phyloP scores from a whole-genome alignment of 2,888 invertebrate genomes.

The Strigamia transsilvanica region DNA sequence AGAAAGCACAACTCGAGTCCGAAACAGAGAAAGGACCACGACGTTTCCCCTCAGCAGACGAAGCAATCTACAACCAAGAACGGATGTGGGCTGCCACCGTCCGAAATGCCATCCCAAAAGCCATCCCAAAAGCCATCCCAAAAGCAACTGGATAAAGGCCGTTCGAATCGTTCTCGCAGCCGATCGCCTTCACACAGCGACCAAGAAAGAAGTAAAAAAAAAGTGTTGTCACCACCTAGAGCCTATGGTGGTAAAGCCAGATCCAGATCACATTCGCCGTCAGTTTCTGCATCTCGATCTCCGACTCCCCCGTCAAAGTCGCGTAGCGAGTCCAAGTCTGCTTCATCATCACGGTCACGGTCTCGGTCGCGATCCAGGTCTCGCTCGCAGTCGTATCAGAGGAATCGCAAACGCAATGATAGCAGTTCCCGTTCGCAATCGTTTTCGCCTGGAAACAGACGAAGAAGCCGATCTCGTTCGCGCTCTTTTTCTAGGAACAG shows the following conservation, averaged over 20 bases:
- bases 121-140: no score
- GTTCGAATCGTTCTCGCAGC: constrained; percentile 12
- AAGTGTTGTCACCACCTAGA: neutral
- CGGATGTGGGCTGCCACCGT: neutral
- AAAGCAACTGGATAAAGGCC: neutral
- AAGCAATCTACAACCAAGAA: neutral
- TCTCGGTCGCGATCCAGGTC: constrained; percentile 18
- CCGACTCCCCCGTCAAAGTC: neutral
- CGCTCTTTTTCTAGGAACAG: constrained; percentile 38
- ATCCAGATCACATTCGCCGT: neutral
- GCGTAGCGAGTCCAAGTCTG: constrained; percentile 18
- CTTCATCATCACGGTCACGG: constrained; percentile 41
- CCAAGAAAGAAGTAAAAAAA: neutral
- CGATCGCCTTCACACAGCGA: constrained; percentile 14
- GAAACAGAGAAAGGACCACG: neutral
- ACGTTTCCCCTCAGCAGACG: neutral
- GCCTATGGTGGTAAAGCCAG: neutral
- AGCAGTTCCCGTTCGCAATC: constrained; percentile 38
- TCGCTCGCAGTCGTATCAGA: neutral
- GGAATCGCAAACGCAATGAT: neutral
- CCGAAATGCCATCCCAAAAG: neutral
- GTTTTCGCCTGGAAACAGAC: constrained; percentile 14
- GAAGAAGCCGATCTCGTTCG: constrained; percentile 68
- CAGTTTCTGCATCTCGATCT: neutral
- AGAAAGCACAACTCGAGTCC: neutral